A percentile compares a stretch with the other conserved stretches of the same genome.
Evolutionary conservation across 2,797 vertebrate species (phyloP).

Genomic region (Diceros bicornis): DNA sequence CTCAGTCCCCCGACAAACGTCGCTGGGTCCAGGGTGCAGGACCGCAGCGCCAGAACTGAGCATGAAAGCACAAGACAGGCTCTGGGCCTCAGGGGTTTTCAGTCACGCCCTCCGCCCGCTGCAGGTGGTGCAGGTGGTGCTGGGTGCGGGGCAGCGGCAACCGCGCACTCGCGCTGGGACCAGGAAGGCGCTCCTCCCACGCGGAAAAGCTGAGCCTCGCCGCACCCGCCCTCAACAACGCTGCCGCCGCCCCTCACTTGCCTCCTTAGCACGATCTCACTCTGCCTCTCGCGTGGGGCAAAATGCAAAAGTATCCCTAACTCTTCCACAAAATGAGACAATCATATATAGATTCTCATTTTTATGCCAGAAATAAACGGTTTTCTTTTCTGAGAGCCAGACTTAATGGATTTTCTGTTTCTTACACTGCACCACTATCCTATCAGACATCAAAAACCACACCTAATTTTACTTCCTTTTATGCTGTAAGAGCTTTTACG

Average conservation of each 20-base stretch:
- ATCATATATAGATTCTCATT: background rate
- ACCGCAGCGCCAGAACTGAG: background rate
- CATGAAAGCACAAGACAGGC: no score
- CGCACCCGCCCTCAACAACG: rapidly evolving
- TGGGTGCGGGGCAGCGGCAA: background rate
- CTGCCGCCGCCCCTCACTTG: no score
- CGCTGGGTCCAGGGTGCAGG: rapidly evolving
- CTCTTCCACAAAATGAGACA: background rate
- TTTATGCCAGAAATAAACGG: background rate
- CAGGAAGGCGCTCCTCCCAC: background rate
- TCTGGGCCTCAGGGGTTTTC: background rate
- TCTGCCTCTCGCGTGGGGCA: background rate
- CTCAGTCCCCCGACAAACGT: background rate
- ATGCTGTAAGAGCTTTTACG: background rate
- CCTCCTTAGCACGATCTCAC: rapidly evolving
- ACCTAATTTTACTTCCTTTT: background rate
- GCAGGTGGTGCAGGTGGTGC: background rate
- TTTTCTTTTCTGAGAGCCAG: background rate
- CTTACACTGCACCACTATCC: background rate
- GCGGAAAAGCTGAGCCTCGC: background rate
- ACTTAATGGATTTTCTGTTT: background rate
- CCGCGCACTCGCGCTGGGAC: background rate
- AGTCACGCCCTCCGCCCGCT: background rate
- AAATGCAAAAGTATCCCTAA: background rate
- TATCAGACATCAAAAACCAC: background rate